phyloP scores from a whole-genome alignment of 2,113 vertebrate genomes.

The Lonchura striata region DNA sequence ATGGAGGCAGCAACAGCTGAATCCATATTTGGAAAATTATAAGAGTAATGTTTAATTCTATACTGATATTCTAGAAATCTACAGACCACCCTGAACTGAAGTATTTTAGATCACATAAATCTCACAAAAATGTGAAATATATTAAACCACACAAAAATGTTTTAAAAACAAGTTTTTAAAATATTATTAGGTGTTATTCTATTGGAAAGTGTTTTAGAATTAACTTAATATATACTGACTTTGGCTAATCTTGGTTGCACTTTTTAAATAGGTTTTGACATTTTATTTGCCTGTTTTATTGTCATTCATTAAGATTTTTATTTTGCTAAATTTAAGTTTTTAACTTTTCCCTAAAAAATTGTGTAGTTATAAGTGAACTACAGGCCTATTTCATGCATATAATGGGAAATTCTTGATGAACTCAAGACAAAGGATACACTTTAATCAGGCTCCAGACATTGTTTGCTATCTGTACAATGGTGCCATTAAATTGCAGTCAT shows the following conservation, averaged over 20 bases:
- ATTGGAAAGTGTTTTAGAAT: background rate
- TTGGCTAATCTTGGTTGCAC: background rate
- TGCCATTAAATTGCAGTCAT: background rate
- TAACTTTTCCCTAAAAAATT: background rate
- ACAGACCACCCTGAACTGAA: background rate
- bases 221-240: background rate
- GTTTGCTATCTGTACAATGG: background rate
- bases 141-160: background rate
- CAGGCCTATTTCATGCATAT: background rate
- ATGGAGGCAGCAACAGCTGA: background rate
- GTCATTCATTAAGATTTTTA: background rate
- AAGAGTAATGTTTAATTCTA: background rate
- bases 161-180: background rate
- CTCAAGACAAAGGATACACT: background rate
- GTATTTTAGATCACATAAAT: background rate
- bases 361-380: background rate
- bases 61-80: background rate
- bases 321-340: slow-evolving; percentile 5
- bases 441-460: background rate
- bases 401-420: background rate
- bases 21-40: background rate
- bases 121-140: background rate
- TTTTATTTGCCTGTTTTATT: slow-evolving; percentile 22
- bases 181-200: background rate
- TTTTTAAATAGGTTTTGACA: background rate